phyloP scores from a whole-genome alignment of 1,140 invertebrate genomes.

The Macrobrachium rosenbergii region DNA sequence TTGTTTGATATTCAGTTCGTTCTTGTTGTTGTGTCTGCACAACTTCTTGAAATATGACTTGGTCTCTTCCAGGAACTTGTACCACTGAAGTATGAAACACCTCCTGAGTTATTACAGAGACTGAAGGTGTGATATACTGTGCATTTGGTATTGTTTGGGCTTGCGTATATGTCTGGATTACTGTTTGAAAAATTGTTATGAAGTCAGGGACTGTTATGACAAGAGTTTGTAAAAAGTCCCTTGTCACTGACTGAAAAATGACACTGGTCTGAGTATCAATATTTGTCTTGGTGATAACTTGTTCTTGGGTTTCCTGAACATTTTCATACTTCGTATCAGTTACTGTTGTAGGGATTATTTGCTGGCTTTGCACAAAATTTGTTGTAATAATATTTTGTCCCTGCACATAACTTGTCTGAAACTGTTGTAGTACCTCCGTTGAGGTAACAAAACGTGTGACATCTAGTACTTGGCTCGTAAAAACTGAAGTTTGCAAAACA shows the following conservation, averaged over 20 bases:
- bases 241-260: slow-evolving; percentile 31
- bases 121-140: slow-evolving; percentile 45
- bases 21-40: slow-evolving; percentile 45
- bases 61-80: slow-evolving; percentile 46
- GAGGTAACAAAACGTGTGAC: slow-evolving; percentile 42
- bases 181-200: slow-evolving; percentile 37
- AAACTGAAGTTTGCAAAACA: slow-evolving; percentile 37
- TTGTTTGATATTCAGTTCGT: slow-evolving; percentile 43
- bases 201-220: slow-evolving; percentile 43
- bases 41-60: slow-evolving; percentile 33
- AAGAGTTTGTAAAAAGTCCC: slow-evolving; percentile 41
- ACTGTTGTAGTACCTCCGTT: slow-evolving; percentile 18
- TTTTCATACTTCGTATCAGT: slow-evolving; percentile 40
- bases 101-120: slow-evolving; percentile 26
- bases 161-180: slow-evolving; percentile 39
- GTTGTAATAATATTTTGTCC: slow-evolving; percentile 23
- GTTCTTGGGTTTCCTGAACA: slow-evolving; percentile 31
- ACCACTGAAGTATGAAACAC: slow-evolving; percentile 42
- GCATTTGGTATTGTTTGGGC: slow-evolving; percentile 40
- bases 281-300: slow-evolving; percentile 47
- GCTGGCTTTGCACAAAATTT: slow-evolving; percentile 19
- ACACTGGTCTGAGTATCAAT: slow-evolving; percentile 39
- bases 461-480: not conserved
- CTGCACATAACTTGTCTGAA: slow-evolving; percentile 28
- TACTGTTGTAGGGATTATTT: slow-evolving; percentile 39